phyloP scores from a whole-genome alignment of 2,113 vertebrate species.

The Crotalus viridis region DNA sequence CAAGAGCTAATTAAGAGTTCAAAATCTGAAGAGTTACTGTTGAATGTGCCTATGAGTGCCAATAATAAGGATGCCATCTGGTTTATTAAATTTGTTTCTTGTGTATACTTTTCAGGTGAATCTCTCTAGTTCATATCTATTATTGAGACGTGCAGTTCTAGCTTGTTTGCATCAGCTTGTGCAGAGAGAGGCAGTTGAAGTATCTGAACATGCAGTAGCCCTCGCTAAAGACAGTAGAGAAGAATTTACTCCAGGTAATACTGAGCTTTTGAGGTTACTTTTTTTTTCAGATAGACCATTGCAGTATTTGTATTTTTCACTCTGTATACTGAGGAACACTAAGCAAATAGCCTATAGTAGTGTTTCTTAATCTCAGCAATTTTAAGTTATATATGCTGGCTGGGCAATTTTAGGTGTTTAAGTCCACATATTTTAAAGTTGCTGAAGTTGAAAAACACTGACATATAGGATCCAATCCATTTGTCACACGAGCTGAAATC shows the following conservation, averaged over 20 bases:
- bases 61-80: conserved; percentile 6
- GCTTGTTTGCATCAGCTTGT: conserved; percentile 88
- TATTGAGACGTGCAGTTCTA: conserved; percentile 82
- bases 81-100: conserved; percentile 39
- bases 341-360: not conserved
- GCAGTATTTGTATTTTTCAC: not conserved
- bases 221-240: conserved; percentile 82
- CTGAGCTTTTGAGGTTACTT: not conserved
- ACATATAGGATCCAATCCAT: not conserved
- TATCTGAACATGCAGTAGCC: conserved; percentile 82
- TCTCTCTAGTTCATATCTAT: conserved; percentile 85
- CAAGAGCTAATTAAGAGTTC: not conserved
- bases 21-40: not conserved
- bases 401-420: not conserved
- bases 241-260: conserved; percentile 79
- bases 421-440: not conserved
- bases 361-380: not conserved
- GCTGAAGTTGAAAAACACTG: not conserved
- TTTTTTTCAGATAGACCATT: not conserved
- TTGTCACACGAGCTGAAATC: not conserved
- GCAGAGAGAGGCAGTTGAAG: conserved; percentile 86
- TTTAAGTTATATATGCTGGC: not conserved
- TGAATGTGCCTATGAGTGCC: not conserved
- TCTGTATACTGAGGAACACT: not conserved
- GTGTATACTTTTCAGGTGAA: conserved; percentile 79